A percentile compares a stretch with the other conserved stretches of the same genome.
Conservation (phyloP, 2,797 vertebrate genomes). For the Sardinella longiceps region DNA sequence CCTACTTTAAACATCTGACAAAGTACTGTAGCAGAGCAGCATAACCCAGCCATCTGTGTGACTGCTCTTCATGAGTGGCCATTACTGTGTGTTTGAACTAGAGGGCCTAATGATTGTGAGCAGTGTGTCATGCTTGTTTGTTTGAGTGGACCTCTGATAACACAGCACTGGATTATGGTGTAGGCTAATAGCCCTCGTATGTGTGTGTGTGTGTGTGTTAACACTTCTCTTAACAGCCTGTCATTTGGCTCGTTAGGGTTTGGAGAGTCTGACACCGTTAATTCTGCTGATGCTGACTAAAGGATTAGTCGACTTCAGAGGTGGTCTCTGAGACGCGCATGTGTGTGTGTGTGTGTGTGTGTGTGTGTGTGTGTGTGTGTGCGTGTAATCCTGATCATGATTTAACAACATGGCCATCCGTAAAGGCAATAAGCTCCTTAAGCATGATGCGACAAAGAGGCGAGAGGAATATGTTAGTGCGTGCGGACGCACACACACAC, state of each 20-base stretch:
- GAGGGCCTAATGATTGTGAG: too few relatives aligned
- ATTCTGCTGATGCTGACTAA: not conserved
- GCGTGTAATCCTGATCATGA: not conserved
- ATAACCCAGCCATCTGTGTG: too few relatives aligned
- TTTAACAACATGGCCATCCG: not conserved
- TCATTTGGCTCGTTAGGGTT: not conserved
- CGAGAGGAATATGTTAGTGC: too few relatives aligned
- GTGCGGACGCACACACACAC: too few relatives aligned
- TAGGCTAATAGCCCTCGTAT: too few relatives aligned
- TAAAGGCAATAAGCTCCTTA: not conserved
- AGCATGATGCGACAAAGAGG: not conserved
- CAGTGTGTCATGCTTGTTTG: not conserved
- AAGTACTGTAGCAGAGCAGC: too few relatives aligned
- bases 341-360: not conserved
- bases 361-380: not conserved
- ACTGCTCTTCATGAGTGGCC: too few relatives aligned
- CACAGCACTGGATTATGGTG: too few relatives aligned
- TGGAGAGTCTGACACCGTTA: not conserved
- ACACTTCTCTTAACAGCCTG: not conserved
- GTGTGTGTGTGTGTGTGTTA: not conserved
- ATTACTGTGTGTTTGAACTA: too few relatives aligned
- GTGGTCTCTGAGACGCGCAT: not conserved
- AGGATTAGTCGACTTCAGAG: not conserved
- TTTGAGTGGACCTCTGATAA: not conserved
- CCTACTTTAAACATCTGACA: too few relatives aligned